Percentiles rank a stretch among this genome's conserved stretches.
Conservation (phyloP, 2,888 invertebrate species). For the Macropis europaea region DNA sequence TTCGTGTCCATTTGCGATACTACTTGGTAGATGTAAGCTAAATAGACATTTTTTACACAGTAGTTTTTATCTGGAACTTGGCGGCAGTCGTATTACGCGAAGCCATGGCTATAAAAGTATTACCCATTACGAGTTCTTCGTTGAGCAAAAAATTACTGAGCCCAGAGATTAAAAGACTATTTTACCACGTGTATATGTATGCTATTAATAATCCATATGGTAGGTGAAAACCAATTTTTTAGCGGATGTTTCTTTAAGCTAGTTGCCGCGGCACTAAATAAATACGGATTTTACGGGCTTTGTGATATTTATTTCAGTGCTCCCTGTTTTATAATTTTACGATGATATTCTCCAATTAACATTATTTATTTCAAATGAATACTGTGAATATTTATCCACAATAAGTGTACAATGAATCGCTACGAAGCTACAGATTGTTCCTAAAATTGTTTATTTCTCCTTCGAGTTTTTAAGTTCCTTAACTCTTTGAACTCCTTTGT, state of each 20-base stretch:
- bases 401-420: too few relatives aligned
- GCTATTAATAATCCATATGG: background rate
- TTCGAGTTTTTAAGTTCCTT: too few relatives aligned
- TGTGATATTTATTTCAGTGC: too few relatives aligned
- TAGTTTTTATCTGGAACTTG: constrained; percentile 11
- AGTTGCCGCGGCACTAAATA: background rate
- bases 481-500: too few relatives aligned
- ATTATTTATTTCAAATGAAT: too few relatives aligned
- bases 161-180: constrained; percentile 30
- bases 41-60: constrained; percentile 8
- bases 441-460: too few relatives aligned
- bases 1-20: background rate
- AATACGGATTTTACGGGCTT: background rate
- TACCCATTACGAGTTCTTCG: constrained; percentile 30
- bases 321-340: too few relatives aligned
- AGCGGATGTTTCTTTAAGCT: background rate
- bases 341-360: too few relatives aligned
- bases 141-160: constrained; percentile 25
- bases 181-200: constrained; percentile 24
- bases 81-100: constrained; percentile 18
- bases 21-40: constrained; percentile 21
- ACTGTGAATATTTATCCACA: too few relatives aligned
- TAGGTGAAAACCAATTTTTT: background rate
- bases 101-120: constrained; percentile 31
- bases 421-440: too few relatives aligned